Percentiles rank a stretch among this genome's conserved stretches.
phyloP scores from a whole-genome alignment of 2,888 invertebrate species.

The Tortrix viridana region DNA sequence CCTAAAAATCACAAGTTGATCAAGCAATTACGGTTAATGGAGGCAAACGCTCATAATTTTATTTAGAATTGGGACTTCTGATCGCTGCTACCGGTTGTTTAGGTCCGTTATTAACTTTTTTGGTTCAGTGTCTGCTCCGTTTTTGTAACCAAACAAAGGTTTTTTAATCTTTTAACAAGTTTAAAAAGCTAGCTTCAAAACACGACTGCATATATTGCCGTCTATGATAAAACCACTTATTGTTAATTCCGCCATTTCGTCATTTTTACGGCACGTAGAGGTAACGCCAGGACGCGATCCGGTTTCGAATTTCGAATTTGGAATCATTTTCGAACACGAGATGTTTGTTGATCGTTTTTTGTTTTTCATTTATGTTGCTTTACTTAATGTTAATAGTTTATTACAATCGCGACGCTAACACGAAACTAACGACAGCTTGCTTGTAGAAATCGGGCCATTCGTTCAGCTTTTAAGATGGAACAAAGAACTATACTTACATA shows the following conservation, averaged over 20 bases:
- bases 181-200: too few relatives aligned
- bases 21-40: conserved; percentile 56
- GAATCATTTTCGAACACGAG: conserved; percentile 64
- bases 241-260: too few relatives aligned
- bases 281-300: conserved; percentile 82
- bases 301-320: conserved; percentile 81
- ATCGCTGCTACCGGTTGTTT: conserved; percentile 59
- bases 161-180: too few relatives aligned
- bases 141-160: conserved; percentile 7
- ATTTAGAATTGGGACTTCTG: conserved; percentile 60
- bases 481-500: too few relatives aligned
- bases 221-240: too few relatives aligned
- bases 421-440: too few relatives aligned
- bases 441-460: too few relatives aligned
- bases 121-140: conserved; percentile 10
- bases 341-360: conserved; percentile 61
- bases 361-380: conserved; percentile 49
- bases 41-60: conserved; percentile 61
- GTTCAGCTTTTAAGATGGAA: too few relatives aligned
- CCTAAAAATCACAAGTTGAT: conserved; percentile 55
- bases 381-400: too few relatives aligned
- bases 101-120: conserved; percentile 39
- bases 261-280: conserved; percentile 81
- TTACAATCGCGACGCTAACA: too few relatives aligned
- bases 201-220: too few relatives aligned